These are phyloP conservation scores for Cheilosia variabilis DNA, from an alignment of 2,888 invertebrate genomes.

Conservation along the genomic window DNA sequence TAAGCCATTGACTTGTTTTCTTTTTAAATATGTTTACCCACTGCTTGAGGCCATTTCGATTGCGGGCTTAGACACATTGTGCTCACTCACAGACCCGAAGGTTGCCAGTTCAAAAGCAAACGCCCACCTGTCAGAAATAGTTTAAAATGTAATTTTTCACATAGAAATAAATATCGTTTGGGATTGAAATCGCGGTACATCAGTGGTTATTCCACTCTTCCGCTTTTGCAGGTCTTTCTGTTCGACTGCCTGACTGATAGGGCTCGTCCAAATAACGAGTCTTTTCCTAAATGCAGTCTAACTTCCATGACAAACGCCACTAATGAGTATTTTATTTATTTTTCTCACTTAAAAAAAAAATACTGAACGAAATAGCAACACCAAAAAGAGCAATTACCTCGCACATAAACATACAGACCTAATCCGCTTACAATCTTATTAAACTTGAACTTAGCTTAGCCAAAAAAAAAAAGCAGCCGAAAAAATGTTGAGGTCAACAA, in stretches of 20 bases:
- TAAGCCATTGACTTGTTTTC: not conserved
- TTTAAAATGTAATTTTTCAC: no score
- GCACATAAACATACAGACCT: not conserved
- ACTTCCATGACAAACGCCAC: not conserved
- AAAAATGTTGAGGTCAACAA: not conserved
- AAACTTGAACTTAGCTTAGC: constrained; percentile 3
- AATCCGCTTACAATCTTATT: not conserved
- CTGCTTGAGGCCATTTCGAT: not conserved
- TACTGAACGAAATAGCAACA: not conserved
- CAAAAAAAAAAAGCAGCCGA: not conserved
- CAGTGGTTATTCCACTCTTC: no score
- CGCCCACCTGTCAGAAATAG: no score
- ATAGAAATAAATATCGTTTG: no score
- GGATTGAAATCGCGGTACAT: no score
- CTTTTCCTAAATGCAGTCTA: not conserved
- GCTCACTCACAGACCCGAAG: not conserved
- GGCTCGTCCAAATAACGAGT: not conserved
- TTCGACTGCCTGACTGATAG: not conserved
- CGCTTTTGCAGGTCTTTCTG: no score
- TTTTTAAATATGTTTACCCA: not conserved
- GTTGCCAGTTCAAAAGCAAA: not conserved
- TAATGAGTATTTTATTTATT: not conserved
- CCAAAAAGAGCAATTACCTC: not conserved
- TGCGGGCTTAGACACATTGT: not conserved
- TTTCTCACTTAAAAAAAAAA: not conserved